Evolutionary conservation across 2,797 vertebrate species (phyloP).

Genomic region (Sparidentex hasta): DNA sequence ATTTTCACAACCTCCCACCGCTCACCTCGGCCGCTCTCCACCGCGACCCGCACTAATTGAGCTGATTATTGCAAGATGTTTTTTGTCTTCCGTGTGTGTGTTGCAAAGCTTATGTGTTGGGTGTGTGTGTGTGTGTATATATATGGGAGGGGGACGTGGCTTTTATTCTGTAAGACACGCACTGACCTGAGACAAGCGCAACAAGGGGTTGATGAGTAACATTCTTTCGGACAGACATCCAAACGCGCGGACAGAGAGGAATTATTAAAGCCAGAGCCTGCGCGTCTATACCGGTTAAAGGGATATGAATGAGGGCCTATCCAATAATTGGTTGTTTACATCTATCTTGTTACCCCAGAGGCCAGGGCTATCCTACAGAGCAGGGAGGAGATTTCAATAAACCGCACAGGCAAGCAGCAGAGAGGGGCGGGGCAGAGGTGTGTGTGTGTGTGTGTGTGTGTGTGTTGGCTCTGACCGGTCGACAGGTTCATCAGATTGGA

Average conservation of each 20-base stretch:
- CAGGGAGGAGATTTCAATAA: constrained; percentile 69
- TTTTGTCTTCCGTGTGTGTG: constrained; percentile 23
- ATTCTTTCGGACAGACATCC: constrained; percentile 75
- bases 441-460: constrained; percentile 19
- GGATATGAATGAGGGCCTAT: constrained; percentile 78
- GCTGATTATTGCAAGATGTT: constrained; percentile 95
- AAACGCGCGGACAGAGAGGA: constrained; percentile 47
- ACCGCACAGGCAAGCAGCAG: constrained; percentile 56
- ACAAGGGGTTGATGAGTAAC: constrained; percentile 80
- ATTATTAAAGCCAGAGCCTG: constrained; percentile 81
- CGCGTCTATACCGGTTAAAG: constrained; percentile 71
- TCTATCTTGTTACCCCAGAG: constrained; percentile 81
- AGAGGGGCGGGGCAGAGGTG: constrained; percentile 5
- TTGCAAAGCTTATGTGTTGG: constrained; percentile 34
- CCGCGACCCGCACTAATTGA: constrained; percentile 93
- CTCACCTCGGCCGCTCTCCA: constrained; percentile 90
- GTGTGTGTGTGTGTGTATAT: neutral
- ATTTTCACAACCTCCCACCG: constrained; percentile 94
- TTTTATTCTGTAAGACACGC: constrained; percentile 60
- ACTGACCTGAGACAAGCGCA: constrained; percentile 73
- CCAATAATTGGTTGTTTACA: constrained; percentile 85
- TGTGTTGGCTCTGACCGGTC: constrained; percentile 55
- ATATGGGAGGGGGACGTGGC: constrained; percentile 40
- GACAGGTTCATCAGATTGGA: constrained; percentile 71
- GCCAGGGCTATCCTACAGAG: constrained; percentile 61